Evolutionary conservation across 2,888 invertebrate genomes (phyloP), one percentile per base, ranked within the genome.

Genomic region (Anodontia alba): DNA sequence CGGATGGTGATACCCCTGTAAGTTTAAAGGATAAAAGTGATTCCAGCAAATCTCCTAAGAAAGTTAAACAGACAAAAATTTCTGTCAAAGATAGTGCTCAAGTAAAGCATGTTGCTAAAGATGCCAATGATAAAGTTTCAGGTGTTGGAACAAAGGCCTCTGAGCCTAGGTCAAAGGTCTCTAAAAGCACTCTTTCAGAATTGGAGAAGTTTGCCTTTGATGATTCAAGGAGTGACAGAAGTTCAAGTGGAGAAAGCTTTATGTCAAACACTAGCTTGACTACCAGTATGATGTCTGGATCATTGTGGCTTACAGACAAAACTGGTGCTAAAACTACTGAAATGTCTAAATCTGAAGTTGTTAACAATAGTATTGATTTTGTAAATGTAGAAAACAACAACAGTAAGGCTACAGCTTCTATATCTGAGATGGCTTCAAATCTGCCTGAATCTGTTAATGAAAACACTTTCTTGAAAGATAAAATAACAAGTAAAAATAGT

Each of bases 171-270:
- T 33, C 36, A 67, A 73, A 38, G 62, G 71, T 87, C 8, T 86
- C 88, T 10, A 46, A 72, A 15, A 71, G 66, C 51, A 88, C 89
- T 5, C 66, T 87, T 26, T 84, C 88, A 26, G 88, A 89, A 73
- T 75, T 89, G n/a, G 82, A 81, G 29, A 76, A 76, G 54, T 89
- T 89, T 70, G 79, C 76, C 17, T 87, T 87, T 82, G 80, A 83
- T 78, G 81, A 83, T 67, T 73, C 81, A 20, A 79, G 73, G 33
- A 77, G 77, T 26, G 76, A 57, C 23, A 33, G 43, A 46, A 54
- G 73, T 17, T 74, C 74, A 23, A 26, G 62, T 43, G 62, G 72
- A 46, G 78, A 77, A 15, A 46, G 49, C 46, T 73, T 68, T 29
- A 33, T 46, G 10, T 62, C 43, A n/a, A 67, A 68, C 68, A 74